Percentiles rank a stretch among this genome's conserved stretches.
phyloP scores from a whole-genome alignment of 2,888 invertebrate genomes.

The Microplitis deprimator region DNA sequence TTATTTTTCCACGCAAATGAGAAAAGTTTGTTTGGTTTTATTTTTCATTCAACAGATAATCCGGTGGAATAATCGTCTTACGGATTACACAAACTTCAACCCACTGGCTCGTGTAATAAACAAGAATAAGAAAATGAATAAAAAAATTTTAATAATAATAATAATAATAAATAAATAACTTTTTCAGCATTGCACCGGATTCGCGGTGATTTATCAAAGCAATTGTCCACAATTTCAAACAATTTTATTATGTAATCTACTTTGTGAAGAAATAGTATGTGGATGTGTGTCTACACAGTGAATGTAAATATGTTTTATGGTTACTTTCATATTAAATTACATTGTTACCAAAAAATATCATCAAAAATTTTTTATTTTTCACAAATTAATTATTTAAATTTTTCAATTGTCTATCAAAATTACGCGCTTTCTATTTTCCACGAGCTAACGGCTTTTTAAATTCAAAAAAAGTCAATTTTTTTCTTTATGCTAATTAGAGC shows the following conservation, averaged over 20 bases:
- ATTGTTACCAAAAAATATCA: neutral
- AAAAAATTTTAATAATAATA: neutral
- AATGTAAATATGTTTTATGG: neutral
- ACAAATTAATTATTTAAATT: too few species aligned
- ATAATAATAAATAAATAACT: neutral
- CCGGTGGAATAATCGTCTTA: constrained; percentile 7
- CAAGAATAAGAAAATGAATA: neutral
- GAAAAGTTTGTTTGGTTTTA: constrained; percentile 1
- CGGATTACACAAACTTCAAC: constrained; percentile 19
- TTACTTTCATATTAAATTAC: neutral
- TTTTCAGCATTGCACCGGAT: constrained; percentile 10
- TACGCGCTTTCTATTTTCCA: too few species aligned
- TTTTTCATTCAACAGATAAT: neutral
- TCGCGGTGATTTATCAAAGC: constrained; percentile 19
- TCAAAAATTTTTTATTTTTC: neutral
- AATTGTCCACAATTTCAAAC: neutral
- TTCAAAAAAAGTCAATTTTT: too few species aligned
- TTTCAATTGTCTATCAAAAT: too few species aligned
- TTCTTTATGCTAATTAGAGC: too few species aligned
- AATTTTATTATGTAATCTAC: neutral
- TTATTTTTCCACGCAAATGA: constrained; percentile 4
- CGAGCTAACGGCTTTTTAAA: too few species aligned
- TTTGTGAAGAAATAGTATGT: neutral
- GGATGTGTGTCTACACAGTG: neutral
- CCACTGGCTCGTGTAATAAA: constrained; percentile 23